Conservation (phyloP, 92 coral and sea anemone genomes). For the Umimayanthus kanabou region DNA sequence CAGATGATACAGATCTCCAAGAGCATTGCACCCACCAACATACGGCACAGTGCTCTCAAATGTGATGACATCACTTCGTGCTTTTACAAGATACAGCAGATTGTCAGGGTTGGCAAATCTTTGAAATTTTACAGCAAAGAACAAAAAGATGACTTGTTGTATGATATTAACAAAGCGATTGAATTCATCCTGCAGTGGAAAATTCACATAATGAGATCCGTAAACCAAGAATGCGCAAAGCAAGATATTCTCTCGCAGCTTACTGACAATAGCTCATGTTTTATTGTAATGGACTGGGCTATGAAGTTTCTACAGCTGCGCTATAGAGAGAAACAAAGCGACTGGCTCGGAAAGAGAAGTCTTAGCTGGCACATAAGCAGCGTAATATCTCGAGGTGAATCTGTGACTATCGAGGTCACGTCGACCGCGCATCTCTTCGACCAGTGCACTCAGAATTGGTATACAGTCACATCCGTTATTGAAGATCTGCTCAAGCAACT, state of each 20-base stretch:
- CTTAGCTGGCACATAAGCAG: slow-evolving; percentile 7
- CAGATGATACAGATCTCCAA: too few relatives aligned
- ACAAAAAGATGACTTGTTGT: neutral
- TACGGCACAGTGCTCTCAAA: too few relatives aligned
- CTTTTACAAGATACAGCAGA: too few relatives aligned
- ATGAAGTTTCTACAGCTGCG: slow-evolving; percentile 29
- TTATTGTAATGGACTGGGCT: too few relatives aligned
- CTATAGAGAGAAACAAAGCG: slow-evolving; percentile 41
- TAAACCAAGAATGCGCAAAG: too few relatives aligned
- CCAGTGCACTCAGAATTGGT: neutral
- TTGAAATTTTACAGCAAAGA: too few relatives aligned
- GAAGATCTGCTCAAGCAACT: slow-evolving; percentile 8
- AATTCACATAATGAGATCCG: slow-evolving; percentile 24
- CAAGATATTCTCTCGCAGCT: slow-evolving; percentile 6
- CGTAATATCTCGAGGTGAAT: slow-evolving; percentile 18
- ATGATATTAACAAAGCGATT: neutral
- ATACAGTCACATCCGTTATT: neutral
- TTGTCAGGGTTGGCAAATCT: too few relatives aligned
- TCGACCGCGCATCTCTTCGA: neutral
- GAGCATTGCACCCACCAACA: too few relatives aligned
- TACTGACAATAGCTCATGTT: slow-evolving; percentile 25
- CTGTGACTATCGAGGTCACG: slow-evolving; percentile 12
- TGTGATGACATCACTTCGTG: too few relatives aligned
- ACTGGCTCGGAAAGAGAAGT: neutral
- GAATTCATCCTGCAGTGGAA: slow-evolving; percentile 33